Base-by-base conservation (phyloP, 2,888 invertebrate genomes). In the Cancer borealis region DNA sequence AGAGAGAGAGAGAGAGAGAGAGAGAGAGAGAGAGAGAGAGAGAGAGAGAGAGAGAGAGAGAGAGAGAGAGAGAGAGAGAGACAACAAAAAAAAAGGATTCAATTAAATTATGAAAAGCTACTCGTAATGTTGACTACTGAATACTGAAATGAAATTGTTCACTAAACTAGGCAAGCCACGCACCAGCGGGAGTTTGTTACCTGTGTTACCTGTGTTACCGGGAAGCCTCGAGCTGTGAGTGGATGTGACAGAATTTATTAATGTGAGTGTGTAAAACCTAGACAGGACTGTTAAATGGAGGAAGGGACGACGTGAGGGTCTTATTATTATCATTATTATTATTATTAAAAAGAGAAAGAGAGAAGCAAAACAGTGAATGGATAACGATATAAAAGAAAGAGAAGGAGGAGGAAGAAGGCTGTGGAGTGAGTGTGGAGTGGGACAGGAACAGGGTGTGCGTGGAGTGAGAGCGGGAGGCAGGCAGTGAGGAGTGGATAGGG, bases 21-120 rank as follows among this genome's bases (percentile, higher is more conserved):
- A 54, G 45, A 21, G 88, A 26, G 54, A 49, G 54, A 30, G 90
- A n/a, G 90, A 3, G 49, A n/a, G n/a, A 54, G 89, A 89, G 89
- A 89, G 54, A 90, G 89, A 89, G 89, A 26, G 89, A 49, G 46
- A n/a, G 89, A 45, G 88, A 49, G 21, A 45, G 88, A 88, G 88
- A 46, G 45, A 47, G 45, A 21, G 88, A 26, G 54, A 49, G 54
- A 30, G 90, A n/a, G 90, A 3, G 49, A n/a, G n/a, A 54, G 89
- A 3, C n/a, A n/a, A 46, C 26, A 89, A n/a, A 46, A 49, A 5
- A n/a, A 47, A 47, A 90, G 4, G 73, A 73, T 73, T 73, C 73
- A n/a, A 73, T 73, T 73, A 73, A 73, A 73, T 73, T 73, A 73
- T 73, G 73, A 73, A 73, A 73, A 26, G 26, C 73, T 26, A 73